These are phyloP conservation scores for Cremastobaeus sp. DNA, from an alignment of 2,888 invertebrate genomes.

Conservation along the genomic window DNA sequence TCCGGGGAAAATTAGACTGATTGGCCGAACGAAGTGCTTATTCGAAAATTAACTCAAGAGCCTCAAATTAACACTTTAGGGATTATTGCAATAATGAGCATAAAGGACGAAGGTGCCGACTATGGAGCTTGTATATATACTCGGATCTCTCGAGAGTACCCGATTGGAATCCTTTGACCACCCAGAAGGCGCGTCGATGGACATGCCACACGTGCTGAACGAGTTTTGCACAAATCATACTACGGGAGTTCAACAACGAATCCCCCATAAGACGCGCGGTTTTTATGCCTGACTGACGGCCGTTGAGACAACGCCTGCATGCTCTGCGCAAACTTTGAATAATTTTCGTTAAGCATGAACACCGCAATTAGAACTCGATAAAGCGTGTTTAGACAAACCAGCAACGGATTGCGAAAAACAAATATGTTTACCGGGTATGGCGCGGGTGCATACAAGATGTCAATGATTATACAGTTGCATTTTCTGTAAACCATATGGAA, in stretches of 20 bases:
- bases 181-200: slow-evolving; percentile 69
- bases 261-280: slow-evolving; percentile 23
- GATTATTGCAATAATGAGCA: slow-evolving; percentile 28
- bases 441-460: too few species aligned
- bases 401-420: too few species aligned
- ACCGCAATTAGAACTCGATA: too few species aligned
- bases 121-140: slow-evolving; percentile 48
- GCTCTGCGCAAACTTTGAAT: neutral
- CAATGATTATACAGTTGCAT: too few species aligned
- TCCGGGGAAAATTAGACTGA: too few species aligned
- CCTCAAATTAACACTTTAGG: slow-evolving; percentile 39
- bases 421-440: too few species aligned
- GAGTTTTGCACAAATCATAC: slow-evolving; percentile 57
- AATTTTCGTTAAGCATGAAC: neutral
- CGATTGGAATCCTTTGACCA: slow-evolving; percentile 73
- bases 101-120: slow-evolving; percentile 44
- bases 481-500: too few species aligned
- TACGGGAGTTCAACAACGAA: slow-evolving; percentile 20
- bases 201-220: slow-evolving; percentile 66
- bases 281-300: slow-evolving; percentile 8
- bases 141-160: slow-evolving; percentile 55
- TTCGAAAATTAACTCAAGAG: too few species aligned
- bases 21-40: too few species aligned
- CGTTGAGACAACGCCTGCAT: slow-evolving; percentile 1
- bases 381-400: too few species aligned